Percentiles rank a stretch among this genome's conserved stretches.
Conservation (phyloP, 1,140 invertebrate genomes). For the Ceratitis capitata region DNA sequence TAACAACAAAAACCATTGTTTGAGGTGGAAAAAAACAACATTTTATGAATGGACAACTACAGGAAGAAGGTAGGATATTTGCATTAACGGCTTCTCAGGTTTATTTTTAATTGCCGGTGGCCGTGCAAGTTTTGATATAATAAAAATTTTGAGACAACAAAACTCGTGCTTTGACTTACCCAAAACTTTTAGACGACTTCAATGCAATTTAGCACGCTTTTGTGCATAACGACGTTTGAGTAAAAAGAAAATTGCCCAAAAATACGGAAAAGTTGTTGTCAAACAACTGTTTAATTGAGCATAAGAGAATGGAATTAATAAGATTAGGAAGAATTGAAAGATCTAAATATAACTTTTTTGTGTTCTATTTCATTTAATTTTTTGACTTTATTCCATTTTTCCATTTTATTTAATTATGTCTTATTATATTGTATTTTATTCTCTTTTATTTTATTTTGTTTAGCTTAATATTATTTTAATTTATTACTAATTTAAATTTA, state of each 20-base stretch:
- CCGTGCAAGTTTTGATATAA: background rate
- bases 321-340: too few species aligned
- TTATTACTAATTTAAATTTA: too few species aligned
- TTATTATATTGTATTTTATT: background rate
- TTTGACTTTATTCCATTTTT: background rate
- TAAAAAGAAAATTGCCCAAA: too few species aligned
- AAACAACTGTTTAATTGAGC: background rate
- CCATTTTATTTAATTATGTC: background rate
- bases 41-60: conserved; percentile 63
- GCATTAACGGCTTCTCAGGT: background rate
- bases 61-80: conserved; percentile 56
- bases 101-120: conserved; percentile 14
- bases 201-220: too few species aligned
- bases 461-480: too few species aligned
- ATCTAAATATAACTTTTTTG: too few species aligned
- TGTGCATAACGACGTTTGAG: too few species aligned
- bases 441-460: too few species aligned
- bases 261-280: too few species aligned
- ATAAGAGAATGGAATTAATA: too few species aligned
- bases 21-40: conserved; percentile 44
- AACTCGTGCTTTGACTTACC: background rate
- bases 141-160: background rate
- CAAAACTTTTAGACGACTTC: background rate
- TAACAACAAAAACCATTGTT: background rate
- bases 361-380: too few species aligned